These are phyloP conservation scores for Macrotrachela quadricornifera DNA, from an alignment of 1,140 invertebrate species.

Conservation along the genomic window DNA sequence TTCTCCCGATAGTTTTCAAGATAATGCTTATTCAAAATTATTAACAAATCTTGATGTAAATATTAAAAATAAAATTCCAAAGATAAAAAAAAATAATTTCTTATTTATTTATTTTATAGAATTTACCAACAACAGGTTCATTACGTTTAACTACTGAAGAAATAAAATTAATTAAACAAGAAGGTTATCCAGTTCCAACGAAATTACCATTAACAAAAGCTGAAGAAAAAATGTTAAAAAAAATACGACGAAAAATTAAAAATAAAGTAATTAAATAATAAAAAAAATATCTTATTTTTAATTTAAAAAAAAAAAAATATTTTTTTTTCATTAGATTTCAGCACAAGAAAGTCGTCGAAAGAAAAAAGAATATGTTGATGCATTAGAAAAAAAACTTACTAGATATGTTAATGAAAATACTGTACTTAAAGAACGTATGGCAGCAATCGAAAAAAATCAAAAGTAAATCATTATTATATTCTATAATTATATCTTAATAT, in stretches of 20 bases:
- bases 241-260: slow-evolving; percentile 94
- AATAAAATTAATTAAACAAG: slow-evolving; percentile 69
- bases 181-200: slow-evolving; percentile 81
- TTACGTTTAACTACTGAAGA: slow-evolving; percentile 79
- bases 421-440: neutral
- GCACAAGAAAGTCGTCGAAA: slow-evolving; percentile 87
- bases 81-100: too few species aligned
- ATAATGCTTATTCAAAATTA: too few species aligned
- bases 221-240: slow-evolving; percentile 90
- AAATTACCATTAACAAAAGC: slow-evolving; percentile 80
- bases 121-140: slow-evolving; percentile 52
- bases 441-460: too few species aligned
- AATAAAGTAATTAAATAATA: slow-evolving; percentile 52
- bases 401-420: slow-evolving; percentile 1
- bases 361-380: slow-evolving; percentile 93
- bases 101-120: neutral
- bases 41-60: too few species aligned
- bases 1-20: too few species aligned
- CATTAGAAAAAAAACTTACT: slow-evolving; percentile 41
- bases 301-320: too few species aligned
- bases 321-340: slow-evolving; percentile 48
- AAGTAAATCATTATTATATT: too few species aligned
- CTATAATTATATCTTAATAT: too few species aligned
- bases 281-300: neutral
- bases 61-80: too few species aligned